A percentile compares a stretch with the other conserved stretches of the same genome.
Evolutionary conservation across 2,888 invertebrate genomes (phyloP).

Genomic region (Volucella bombylans): DNA sequence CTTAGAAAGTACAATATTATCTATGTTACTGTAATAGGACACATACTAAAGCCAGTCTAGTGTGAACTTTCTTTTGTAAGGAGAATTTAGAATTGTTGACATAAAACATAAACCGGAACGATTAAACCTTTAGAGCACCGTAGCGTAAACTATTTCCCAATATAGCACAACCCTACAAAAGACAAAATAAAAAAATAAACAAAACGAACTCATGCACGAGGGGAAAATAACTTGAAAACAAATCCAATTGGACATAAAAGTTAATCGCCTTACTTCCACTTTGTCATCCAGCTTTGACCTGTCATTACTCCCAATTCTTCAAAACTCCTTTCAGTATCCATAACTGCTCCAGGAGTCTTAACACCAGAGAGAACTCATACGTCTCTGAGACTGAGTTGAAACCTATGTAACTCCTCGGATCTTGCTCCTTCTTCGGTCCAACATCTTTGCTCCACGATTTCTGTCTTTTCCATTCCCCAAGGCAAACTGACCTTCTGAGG

Average conservation of each 20-base stretch:
- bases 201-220: neutral
- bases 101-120: too few species aligned
- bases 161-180: too few species aligned
- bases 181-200: neutral
- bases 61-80: too few species aligned
- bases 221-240: neutral
- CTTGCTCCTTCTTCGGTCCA: too few species aligned
- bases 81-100: too few species aligned
- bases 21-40: too few species aligned
- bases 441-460: constrained; percentile 1
- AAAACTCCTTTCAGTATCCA: constrained; percentile 16
- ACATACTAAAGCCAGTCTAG: too few species aligned
- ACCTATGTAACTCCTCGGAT: too few species aligned
- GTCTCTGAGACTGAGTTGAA: too few species aligned
- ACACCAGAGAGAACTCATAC: neutral
- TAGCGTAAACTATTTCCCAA: too few species aligned
- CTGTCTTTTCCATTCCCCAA: neutral
- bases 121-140: too few species aligned
- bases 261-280: constrained; percentile 44
- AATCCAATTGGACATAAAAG: constrained; percentile 41
- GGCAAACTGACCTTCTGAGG: constrained; percentile 42
- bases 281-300: constrained; percentile 51
- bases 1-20: too few species aligned
- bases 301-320: constrained; percentile 40
- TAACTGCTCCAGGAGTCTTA: constrained; percentile 30